Evolutionary conservation across 1,140 invertebrate genomes (phyloP), one percentile per base, ranked within the genome.

Genomic region (Triops cancriformis): DNA sequence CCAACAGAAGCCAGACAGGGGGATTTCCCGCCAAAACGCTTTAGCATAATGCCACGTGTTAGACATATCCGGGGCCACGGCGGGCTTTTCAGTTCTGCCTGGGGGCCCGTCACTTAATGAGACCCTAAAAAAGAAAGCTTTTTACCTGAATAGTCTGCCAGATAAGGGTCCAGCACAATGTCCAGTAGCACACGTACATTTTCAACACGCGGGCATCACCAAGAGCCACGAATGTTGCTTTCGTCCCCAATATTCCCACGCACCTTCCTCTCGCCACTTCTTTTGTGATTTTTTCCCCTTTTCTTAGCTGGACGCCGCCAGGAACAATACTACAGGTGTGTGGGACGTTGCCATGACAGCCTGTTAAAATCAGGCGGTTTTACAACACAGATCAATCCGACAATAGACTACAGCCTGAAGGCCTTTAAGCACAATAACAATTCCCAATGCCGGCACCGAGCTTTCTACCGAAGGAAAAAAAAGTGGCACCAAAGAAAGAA

Each of bases 321-420:
- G 51, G 51, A 64, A 64, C 51, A 64, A 64, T 64, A 64, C 51
- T 64, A 64, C 51, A 64, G 51, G 51, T 64, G 51, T 64, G 51
- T 64, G 10, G 51, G 51, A 64, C 51, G 51, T 64, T 64, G 51
- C 51, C 51, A 64, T 64, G 51, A 64, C 51, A 64, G 51, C 51
- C 51, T 64, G 51, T 64, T 64, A 10, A 64, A 64, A 64, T 64
- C 23, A 18, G 18, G 23, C 51, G 51, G 31, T 37, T 64, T 64
- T 64, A 64, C 14, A 64, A 64, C 18, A 45, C 31, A 64, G 51
- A 64, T 64, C 51, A 64, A 64, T 64, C 14, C 51, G n/a, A 64
- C 51, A 37, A 37, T 37, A 37, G 2, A 37, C 31, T n/a, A n/a
- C n/a, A n/a, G 31, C 2, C 2, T 7, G 7, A 37, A 7, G 7